phyloP scores from a whole-genome alignment of 2,888 invertebrate genomes.

The Cephus pygmeus region DNA sequence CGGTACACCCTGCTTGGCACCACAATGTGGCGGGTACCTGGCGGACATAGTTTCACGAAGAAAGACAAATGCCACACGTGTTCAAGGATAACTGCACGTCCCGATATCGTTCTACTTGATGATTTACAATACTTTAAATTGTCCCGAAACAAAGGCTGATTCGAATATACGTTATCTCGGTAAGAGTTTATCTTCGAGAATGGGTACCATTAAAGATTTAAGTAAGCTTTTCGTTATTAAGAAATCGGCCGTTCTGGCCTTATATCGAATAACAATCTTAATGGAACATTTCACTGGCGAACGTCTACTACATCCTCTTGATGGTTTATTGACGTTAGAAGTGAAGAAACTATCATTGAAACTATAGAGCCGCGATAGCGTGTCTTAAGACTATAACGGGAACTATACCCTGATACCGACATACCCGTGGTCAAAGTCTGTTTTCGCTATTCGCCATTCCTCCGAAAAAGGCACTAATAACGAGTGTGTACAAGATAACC shows the following conservation, averaged over 20 bases:
- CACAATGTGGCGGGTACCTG: neutral
- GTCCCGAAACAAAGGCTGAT: neutral
- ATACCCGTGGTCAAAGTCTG: neutral
- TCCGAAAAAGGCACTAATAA: neutral
- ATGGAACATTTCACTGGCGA: neutral
- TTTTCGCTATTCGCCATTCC: neutral
- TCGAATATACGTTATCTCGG: neutral
- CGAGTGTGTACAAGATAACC: neutral
- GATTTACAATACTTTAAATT: neutral
- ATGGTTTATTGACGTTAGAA: neutral
- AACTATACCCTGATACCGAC: neutral
- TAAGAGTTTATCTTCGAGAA: neutral
- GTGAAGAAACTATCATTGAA: neutral
- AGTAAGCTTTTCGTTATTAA: neutral
- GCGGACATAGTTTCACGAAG: neutral
- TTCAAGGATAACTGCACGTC: neutral
- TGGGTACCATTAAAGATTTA: conserved; percentile 1
- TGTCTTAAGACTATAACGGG: neutral
- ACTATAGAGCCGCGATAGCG: neutral
- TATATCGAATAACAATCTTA: neutral
- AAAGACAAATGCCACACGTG: neutral
- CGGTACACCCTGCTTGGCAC: neutral
- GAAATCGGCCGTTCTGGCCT: neutral
- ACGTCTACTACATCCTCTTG: neutral
- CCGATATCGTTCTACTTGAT: neutral